Evolutionary conservation across 2,888 invertebrate genomes (phyloP).

Genomic region (Palloptera scutellata): DNA sequence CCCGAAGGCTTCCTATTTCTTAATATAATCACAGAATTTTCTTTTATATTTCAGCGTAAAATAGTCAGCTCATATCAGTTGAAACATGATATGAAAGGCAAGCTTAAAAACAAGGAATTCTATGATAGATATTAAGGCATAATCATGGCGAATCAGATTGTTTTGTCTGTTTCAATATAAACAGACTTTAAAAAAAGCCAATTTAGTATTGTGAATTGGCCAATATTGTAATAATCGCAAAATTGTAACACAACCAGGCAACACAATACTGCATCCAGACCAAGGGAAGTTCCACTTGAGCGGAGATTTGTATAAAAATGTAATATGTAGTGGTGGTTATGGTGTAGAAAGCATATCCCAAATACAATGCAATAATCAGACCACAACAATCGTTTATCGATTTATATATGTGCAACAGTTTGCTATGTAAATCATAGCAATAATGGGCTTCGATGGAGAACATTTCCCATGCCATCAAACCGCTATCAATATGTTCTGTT

Average conservation of each 20-base stretch:
- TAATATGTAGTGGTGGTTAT: constrained; percentile 53
- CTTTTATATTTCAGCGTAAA: too few relatives aligned
- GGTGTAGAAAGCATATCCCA: constrained; percentile 55
- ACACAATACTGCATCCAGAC: constrained; percentile 48
- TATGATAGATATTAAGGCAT: too few relatives aligned
- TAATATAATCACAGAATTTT: too few relatives aligned
- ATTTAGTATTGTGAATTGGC: too few relatives aligned
- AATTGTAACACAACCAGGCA: constrained; percentile 49
- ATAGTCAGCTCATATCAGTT: too few relatives aligned
- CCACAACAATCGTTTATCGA: constrained; percentile 52
- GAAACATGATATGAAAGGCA: too few relatives aligned
- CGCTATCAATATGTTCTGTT: neutral
- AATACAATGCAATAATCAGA: constrained; percentile 50
- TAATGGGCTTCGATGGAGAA: constrained; percentile 53
- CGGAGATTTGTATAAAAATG: constrained; percentile 54
- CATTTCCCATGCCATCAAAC: constrained; percentile 32
- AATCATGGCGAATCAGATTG: too few relatives aligned
- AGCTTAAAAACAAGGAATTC: too few relatives aligned
- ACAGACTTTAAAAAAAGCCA: too few relatives aligned
- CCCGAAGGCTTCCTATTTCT: too few relatives aligned
- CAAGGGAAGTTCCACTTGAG: constrained; percentile 43
- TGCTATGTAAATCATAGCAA: constrained; percentile 53
- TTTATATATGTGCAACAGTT: constrained; percentile 49
- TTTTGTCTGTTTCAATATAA: too few relatives aligned
- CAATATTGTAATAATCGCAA: constrained; percentile 45